These are phyloP conservation scores for Penaeus monodon DNA, from an alignment of 2,888 invertebrate species.

Conservation along the genomic window DNA sequence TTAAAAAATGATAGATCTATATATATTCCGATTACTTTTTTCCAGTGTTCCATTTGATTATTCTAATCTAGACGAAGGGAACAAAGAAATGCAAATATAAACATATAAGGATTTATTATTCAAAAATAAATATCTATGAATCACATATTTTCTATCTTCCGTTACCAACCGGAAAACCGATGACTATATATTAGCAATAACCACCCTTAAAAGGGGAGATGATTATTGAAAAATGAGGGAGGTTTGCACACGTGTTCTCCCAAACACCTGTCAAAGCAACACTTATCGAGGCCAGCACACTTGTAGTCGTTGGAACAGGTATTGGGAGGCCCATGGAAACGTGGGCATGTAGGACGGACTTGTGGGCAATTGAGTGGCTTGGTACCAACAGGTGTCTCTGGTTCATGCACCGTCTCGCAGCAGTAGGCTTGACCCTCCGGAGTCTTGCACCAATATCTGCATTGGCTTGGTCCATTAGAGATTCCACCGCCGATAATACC, in stretches of 20 bases:
- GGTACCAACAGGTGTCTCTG: slow-evolving; percentile 4
- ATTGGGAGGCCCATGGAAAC: background rate
- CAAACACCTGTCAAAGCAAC: slow-evolving; percentile 32
- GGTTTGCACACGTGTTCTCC: slow-evolving; percentile 28
- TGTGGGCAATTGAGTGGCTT: slow-evolving; percentile 17
- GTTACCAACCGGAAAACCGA: too few relatives aligned
- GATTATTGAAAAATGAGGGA: background rate
- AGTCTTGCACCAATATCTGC: slow-evolving; percentile 34
- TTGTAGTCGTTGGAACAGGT: slow-evolving; percentile 30
- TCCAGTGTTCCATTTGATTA: too few relatives aligned
- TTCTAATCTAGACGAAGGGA: too few relatives aligned
- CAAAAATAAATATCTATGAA: too few relatives aligned
- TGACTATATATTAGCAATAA: too few relatives aligned
- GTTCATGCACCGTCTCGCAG: slow-evolving; percentile 18
- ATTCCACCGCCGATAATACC: background rate
- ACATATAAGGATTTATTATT: too few relatives aligned
- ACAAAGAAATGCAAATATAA: too few relatives aligned
- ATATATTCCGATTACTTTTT: too few relatives aligned
- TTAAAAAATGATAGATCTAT: too few relatives aligned
- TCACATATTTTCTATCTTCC: too few relatives aligned
- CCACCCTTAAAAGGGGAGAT: too few relatives aligned
- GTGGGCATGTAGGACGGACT: slow-evolving; percentile 27
- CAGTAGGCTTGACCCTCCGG: slow-evolving; percentile 28
- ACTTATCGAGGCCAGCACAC: slow-evolving; percentile 22
- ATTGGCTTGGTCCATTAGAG: background rate